Percentiles rank a stretch among this genome's conserved stretches.
These are phyloP conservation scores for Ceratoteleas bidentatus DNA, from an alignment of 1,140 invertebrate genomes.

Conservation along the genomic window DNA sequence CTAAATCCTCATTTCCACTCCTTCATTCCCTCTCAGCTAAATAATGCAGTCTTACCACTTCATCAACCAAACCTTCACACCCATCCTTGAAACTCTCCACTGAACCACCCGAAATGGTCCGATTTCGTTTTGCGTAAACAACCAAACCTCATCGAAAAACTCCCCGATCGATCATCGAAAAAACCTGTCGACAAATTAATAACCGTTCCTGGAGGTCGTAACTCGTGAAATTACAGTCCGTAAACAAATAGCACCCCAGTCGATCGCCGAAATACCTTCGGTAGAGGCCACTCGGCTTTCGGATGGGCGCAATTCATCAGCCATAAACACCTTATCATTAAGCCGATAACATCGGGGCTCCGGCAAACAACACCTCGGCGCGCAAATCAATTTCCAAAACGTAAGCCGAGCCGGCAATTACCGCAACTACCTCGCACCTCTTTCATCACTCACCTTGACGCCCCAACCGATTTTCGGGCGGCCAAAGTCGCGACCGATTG, in stretches of 20 bases:
- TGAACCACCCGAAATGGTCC: too few species aligned
- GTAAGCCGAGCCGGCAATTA: slow-evolving; percentile 42
- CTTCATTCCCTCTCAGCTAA: too few species aligned
- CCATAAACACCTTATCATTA: slow-evolving; percentile 45
- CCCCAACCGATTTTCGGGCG: too few species aligned
- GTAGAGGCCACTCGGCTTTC: too few species aligned
- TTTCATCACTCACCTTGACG: slow-evolving; percentile 25
- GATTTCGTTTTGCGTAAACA: too few species aligned
- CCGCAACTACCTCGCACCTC: slow-evolving; percentile 49
- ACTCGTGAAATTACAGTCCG: slow-evolving; percentile 20
- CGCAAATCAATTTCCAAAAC: slow-evolving; percentile 43
- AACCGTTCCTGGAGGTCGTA: not conserved
- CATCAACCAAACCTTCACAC: too few species aligned
- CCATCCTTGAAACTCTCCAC: too few species aligned
- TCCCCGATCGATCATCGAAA: not conserved
- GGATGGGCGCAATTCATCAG: slow-evolving; percentile 35
- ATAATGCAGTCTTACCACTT: too few species aligned
- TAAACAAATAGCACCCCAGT: slow-evolving; percentile 16
- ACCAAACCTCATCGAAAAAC: too few species aligned
- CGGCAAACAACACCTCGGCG: slow-evolving; percentile 21
- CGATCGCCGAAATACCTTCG: not conserved
- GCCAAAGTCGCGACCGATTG: too few species aligned
- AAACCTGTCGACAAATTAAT: not conserved
- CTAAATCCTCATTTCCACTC: too few species aligned
- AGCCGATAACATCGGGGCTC: slow-evolving; percentile 18